Evolutionary conservation across 2,888 invertebrate species (phyloP), one percentile per base, ranked within the genome.

Genomic region (Timandra comae): DNA sequence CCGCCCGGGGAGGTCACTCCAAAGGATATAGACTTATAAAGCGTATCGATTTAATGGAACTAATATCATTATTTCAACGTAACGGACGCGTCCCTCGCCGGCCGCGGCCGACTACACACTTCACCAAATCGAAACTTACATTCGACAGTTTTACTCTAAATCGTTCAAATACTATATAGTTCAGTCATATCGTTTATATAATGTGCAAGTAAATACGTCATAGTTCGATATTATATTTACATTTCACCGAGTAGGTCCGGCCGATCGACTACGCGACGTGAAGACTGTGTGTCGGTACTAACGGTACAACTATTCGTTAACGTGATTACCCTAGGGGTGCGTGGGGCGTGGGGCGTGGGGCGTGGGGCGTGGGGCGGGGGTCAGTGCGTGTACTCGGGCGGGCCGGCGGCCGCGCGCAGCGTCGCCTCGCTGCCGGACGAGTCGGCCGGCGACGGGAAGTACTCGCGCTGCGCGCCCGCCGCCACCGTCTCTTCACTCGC

Each of bases 401-500:
- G 77, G 78, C 49, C 80, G 49, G 72, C 74, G 67, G 71, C 81
- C 65, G 73, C 74, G 57, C 77, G 59, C 42, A 43, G 52, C 48
- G 64, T 60, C 49, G 58, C 57, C 38, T 65, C 65, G 62, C 68
- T 78, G 68, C 78, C 73, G 77, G 86, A 77, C 77, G 85, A 64
- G 63, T 51, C 58, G 35, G 78, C 77, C 70, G 87, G 74, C 66
- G 77, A 70, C 38, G 73, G 72, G 65, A 63, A 63, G 71, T 72
- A 72, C 47, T 81, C 82, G 76, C 85, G 79, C 53, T 41, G 46
- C 30, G 49, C 77, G 80, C 80, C 86, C 78, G 80, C 87, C 81
- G 87, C 88, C 81, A 90, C 88, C 79, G 88, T 88, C 86, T 93
- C 93, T 89, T 94, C 93, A 93, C 94, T 95, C 90, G 93, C 94